These are phyloP conservation scores for Cyanoderma ruficeps DNA, from an alignment of 2,113 vertebrate species.

Conservation along the genomic window DNA sequence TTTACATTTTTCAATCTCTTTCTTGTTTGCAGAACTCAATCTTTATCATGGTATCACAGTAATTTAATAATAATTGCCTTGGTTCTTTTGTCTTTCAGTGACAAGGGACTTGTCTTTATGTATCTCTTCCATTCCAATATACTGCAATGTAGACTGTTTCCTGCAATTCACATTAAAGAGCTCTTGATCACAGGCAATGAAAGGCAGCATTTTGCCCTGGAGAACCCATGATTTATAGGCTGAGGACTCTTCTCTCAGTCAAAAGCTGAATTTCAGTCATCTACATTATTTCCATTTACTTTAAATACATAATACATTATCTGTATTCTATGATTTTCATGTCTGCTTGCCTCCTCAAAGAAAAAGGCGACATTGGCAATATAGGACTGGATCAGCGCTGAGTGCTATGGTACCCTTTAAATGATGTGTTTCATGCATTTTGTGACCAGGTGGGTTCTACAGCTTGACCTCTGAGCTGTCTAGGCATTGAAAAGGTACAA, in stretches of 20 bases:
- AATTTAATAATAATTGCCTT: conserved; percentile 14
- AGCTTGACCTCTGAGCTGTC: neutral
- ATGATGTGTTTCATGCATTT: neutral
- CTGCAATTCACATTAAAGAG: neutral
- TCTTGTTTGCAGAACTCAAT: neutral
- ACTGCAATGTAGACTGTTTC: neutral
- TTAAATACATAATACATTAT: neutral
- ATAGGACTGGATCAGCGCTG: neutral
- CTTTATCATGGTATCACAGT: neutral
- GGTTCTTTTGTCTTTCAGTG: conserved; percentile 8
- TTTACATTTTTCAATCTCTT: neutral
- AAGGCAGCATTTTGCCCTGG: neutral
- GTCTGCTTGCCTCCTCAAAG: neutral
- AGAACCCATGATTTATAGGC: neutral
- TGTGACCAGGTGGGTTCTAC: neutral
- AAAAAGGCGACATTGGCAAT: neutral
- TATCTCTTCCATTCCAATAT: neutral
- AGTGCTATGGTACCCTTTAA: neutral
- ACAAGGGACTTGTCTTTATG: neutral
- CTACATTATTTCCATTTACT: neutral
- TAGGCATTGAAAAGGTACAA: neutral
- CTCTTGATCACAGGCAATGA: neutral
- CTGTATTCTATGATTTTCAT: neutral
- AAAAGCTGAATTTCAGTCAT: neutral
- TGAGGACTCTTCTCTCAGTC: neutral